Conservation (phyloP, 2,888 invertebrate species). For the Hemicrepidius hirtus region DNA sequence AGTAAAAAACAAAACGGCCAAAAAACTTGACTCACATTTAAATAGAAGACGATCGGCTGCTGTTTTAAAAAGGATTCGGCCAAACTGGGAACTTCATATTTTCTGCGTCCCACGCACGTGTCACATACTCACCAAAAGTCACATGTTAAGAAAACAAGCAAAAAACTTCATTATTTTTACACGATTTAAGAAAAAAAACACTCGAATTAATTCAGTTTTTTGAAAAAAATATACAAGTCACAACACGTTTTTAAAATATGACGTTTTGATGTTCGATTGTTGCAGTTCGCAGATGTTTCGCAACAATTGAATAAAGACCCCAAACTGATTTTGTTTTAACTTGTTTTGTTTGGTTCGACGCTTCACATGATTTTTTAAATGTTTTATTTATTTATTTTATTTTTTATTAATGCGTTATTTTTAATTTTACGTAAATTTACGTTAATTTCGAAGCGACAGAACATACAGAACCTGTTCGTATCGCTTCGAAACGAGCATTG, state of each 20-base stretch:
- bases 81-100: slow-evolving; percentile 36
- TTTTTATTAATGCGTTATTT: not conserved
- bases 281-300: not conserved
- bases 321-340: slow-evolving; percentile 1
- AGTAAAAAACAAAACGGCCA: not conserved
- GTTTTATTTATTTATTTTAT: not conserved
- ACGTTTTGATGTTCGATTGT: slow-evolving; percentile 4
- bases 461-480: slow-evolving; percentile 22
- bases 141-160: slow-evolving; percentile 19
- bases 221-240: slow-evolving; percentile 3
- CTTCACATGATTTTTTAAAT: not conserved
- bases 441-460: slow-evolving; percentile 29
- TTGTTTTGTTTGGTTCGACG: not conserved
- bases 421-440: slow-evolving; percentile 13
- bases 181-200: not conserved
- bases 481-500: slow-evolving; percentile 40
- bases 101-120: slow-evolving; percentile 31
- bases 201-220: not conserved
- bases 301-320: slow-evolving; percentile 9
- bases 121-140: slow-evolving; percentile 17
- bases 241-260: not conserved
- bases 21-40: slow-evolving; percentile 25
- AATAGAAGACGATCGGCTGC: slow-evolving; percentile 9
- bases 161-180: not conserved
- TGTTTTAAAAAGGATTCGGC: slow-evolving; percentile 30